phyloP scores from a whole-genome alignment of 2,113 vertebrate genomes.

The Arizona elegans region DNA sequence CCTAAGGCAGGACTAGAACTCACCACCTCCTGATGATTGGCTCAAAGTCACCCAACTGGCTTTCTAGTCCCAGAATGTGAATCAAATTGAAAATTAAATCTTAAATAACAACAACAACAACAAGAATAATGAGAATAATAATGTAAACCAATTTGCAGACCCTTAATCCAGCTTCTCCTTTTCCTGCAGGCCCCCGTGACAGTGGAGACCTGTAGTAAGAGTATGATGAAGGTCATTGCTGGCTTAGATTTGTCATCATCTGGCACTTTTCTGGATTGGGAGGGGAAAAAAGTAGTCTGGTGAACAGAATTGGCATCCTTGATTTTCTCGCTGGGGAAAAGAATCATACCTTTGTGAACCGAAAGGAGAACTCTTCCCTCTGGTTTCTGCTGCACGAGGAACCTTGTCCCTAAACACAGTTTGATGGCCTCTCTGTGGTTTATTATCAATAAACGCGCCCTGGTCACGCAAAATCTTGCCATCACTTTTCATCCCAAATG shows the following conservation, averaged over 20 bases:
- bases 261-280: constrained; percentile 58
- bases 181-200: constrained; percentile 47
- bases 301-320: constrained; percentile 30
- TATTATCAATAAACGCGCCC: not conserved
- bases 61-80: too few relatives aligned
- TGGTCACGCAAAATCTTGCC: not conserved
- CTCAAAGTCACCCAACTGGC: too few relatives aligned
- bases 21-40: too few relatives aligned
- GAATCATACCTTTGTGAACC: not conserved
- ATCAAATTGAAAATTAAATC: too few relatives aligned
- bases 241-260: constrained; percentile 46
- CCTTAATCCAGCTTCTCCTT: accelerated
- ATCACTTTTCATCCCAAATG: not conserved
- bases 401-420: not conserved
- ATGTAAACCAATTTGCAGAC: not conserved
- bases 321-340: not conserved
- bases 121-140: too few relatives aligned
- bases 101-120: too few relatives aligned
- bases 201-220: constrained; percentile 38
- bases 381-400: not conserved
- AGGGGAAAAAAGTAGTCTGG: constrained; percentile 65
- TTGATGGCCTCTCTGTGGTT: not conserved
- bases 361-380: not conserved
- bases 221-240: constrained; percentile 55
- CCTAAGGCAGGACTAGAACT: too few relatives aligned